Conservation (phyloP, 2,888 invertebrate species). For the Argynnis bischoffii region DNA sequence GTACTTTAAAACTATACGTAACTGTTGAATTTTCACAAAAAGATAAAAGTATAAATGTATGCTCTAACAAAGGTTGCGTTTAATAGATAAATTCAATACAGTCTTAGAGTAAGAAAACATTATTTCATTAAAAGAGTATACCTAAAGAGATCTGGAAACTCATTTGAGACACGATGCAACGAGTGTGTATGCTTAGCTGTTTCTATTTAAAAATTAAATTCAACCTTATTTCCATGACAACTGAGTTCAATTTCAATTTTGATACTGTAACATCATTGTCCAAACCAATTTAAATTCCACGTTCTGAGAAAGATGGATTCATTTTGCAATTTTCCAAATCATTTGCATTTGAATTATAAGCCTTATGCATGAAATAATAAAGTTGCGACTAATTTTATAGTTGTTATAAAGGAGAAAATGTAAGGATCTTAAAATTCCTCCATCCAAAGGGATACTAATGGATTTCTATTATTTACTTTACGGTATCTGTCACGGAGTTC, state of each 20-base stretch:
- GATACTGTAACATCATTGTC: conserved; percentile 10
- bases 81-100: neutral
- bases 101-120: conserved; percentile 22
- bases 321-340: conserved; percentile 19
- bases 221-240: conserved; percentile 1
- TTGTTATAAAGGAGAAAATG: too few relatives aligned
- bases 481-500: too few relatives aligned
- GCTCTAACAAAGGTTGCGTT: conserved; percentile 20
- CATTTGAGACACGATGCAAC: conserved; percentile 27
- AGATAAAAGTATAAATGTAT: too few relatives aligned
- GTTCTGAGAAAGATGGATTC: conserved; percentile 27
- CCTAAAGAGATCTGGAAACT: conserved; percentile 33
- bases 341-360: conserved; percentile 12
- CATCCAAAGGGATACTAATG: too few relatives aligned
- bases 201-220: neutral
- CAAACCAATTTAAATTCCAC: conserved; percentile 35
- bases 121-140: conserved; percentile 28
- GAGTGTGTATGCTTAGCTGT: conserved; percentile 5
- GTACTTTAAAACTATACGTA: too few relatives aligned
- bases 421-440: neutral
- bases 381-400: neutral
- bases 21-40: too few relatives aligned
- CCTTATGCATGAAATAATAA: conserved; percentile 19
- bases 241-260: conserved; percentile 20
- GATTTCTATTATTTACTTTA: too few relatives aligned